Conservation (phyloP, 2,888 invertebrate genomes). For the Meta bourneti region DNA sequence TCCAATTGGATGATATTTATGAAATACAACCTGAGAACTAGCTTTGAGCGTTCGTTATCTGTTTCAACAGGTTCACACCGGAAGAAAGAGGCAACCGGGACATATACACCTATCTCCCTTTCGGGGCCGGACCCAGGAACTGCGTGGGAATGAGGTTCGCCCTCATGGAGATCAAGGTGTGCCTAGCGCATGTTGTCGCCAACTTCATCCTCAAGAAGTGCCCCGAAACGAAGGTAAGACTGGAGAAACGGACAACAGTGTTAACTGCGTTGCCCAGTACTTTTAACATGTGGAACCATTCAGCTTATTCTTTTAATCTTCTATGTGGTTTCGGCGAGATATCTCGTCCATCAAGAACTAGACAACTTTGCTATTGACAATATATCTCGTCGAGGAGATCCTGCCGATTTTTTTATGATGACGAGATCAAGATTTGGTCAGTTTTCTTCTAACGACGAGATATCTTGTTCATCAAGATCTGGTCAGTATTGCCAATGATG, state of each 20-base stretch:
- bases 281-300: neutral
- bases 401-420: no score
- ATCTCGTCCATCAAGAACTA: no score
- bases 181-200: constrained; percentile 13
- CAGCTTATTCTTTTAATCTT: neutral
- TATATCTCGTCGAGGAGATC: no score
- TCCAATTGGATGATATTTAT: no score
- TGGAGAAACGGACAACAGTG: neutral
- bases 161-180: constrained; percentile 39
- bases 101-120: constrained; percentile 43
- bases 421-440: no score
- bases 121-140: constrained; percentile 46
- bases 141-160: constrained; percentile 45
- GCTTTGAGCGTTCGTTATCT: neutral
- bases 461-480: no score
- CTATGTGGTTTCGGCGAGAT: no score
- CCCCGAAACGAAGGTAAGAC: constrained; percentile 34
- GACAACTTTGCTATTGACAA: no score
- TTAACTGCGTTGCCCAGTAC: neutral
- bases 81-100: constrained; percentile 4
- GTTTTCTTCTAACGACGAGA: no score
- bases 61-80: constrained; percentile 13
- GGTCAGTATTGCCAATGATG: no score
- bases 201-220: constrained; percentile 24
- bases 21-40: no score